Evolutionary conservation across 2,113 vertebrate genomes (phyloP).

Genomic region (sheep (Ovis aries)): DNA sequence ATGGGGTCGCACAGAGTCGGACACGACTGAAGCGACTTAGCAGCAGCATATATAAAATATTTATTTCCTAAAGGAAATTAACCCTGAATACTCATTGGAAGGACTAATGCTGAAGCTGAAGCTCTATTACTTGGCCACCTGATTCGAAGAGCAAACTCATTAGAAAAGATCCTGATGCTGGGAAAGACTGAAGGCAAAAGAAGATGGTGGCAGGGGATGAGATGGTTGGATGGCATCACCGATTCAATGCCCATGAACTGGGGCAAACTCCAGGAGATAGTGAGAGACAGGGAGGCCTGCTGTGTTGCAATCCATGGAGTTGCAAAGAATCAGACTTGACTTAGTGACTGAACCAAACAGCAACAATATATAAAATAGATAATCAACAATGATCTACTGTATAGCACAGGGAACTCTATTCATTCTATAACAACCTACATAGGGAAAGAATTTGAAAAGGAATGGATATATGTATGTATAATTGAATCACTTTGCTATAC

Average conservation of each 20-base stretch:
- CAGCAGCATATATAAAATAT: neutral
- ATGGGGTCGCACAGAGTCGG: no score
- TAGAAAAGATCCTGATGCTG: neutral
- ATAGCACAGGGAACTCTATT: neutral
- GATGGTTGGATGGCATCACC: neutral
- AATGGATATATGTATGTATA: neutral
- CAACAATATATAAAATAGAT: neutral
- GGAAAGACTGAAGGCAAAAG: neutral
- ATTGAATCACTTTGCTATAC: neutral
- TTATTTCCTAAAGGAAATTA: neutral
- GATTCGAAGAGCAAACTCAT: neutral
- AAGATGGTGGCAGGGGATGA: neutral
- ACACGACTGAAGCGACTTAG: no score
- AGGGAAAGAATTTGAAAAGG: neutral
- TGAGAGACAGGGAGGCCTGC: neutral
- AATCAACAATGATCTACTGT: neutral
- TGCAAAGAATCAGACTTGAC: neutral
- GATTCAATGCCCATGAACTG: neutral
- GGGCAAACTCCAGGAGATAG: neutral
- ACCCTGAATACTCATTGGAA: neutral
- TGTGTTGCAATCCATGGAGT: neutral
- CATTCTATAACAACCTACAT: neutral
- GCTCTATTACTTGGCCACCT: neutral
- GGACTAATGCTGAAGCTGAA: neutral
- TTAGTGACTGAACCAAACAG: neutral